Evolutionary conservation across 2,888 invertebrate genomes (phyloP).

Genomic region (Oasisia sp.): DNA sequence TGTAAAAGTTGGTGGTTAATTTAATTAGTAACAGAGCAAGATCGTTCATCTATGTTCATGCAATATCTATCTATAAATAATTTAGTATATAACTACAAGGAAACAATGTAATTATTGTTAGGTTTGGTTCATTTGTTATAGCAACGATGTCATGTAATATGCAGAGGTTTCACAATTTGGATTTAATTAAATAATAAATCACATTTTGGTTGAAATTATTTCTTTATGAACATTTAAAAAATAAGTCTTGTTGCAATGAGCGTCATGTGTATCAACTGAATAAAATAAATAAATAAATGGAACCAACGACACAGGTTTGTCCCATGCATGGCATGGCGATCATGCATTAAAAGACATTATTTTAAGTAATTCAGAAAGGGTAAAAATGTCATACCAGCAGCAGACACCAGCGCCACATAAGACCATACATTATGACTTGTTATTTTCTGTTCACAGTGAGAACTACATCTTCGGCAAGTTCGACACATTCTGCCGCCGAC

Average conservation of each 20-base stretch:
- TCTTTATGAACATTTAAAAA: neutral
- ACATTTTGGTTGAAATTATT: neutral
- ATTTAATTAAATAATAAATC: neutral
- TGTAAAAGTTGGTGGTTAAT: no score
- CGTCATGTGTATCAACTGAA: neutral
- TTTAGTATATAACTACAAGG: neutral
- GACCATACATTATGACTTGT: no score
- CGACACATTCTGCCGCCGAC: slow-evolving; percentile 89
- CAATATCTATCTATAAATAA: neutral
- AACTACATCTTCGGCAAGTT: slow-evolving; percentile 98
- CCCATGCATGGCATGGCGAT: no score
- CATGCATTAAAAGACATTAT: no score
- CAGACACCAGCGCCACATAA: no score
- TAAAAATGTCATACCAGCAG: no score
- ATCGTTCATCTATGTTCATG: no score
- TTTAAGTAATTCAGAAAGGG: no score
- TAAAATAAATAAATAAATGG: no score
- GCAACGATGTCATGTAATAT: neutral
- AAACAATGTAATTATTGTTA: neutral
- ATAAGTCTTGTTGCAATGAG: neutral
- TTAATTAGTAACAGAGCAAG: no score
- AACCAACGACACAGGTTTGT: no score
- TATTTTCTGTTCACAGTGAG: slow-evolving; percentile 73
- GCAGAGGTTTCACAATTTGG: neutral
- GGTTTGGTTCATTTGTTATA: neutral